phyloP scores from a whole-genome alignment of 2,113 vertebrate genomes.

The Osmerus eperlanus region DNA sequence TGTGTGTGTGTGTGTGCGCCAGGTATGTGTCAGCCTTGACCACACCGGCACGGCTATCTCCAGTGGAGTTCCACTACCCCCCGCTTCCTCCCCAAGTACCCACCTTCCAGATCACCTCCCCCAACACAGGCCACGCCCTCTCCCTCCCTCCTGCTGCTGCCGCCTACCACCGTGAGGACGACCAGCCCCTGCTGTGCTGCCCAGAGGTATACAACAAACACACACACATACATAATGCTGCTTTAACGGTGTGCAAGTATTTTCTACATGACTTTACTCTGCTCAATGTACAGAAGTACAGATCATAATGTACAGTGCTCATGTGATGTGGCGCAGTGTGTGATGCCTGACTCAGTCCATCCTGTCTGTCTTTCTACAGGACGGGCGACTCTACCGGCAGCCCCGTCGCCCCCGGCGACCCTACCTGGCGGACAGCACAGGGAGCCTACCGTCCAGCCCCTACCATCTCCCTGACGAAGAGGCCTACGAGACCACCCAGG shows the following conservation, averaged over 20 bases:
- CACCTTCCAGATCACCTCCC: slow-evolving; percentile 96
- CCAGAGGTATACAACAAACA: slow-evolving; percentile 63
- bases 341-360: not conserved
- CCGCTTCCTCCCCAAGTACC: slow-evolving; percentile 88
- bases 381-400: slow-evolving; percentile 84
- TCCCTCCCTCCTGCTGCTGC: slow-evolving; percentile 86
- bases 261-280: too few species aligned
- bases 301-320: not conserved
- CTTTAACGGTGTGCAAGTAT: not conserved
- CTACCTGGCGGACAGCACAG: slow-evolving; percentile 86
- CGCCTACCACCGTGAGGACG: slow-evolving; percentile 85
- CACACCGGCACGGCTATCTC: slow-evolving; percentile 93
- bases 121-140: slow-evolving; percentile 86
- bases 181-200: slow-evolving; percentile 87
- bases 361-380: slow-evolving; percentile 62
- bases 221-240: slow-evolving; percentile 7
- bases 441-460: slow-evolving; percentile 93
- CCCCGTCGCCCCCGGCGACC: slow-evolving; percentile 73
- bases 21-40: slow-evolving; percentile 97
- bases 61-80: slow-evolving; percentile 94
- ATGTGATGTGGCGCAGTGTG: too few species aligned
- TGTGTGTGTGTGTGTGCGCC: slow-evolving; percentile 13
- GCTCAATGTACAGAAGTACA: not conserved
- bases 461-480: slow-evolving; percentile 91
- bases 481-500: slow-evolving; percentile 96